Evolutionary conservation across 1,140 invertebrate species (phyloP), one percentile per base, ranked within the genome.

Genomic region (Psix sp.): DNA sequence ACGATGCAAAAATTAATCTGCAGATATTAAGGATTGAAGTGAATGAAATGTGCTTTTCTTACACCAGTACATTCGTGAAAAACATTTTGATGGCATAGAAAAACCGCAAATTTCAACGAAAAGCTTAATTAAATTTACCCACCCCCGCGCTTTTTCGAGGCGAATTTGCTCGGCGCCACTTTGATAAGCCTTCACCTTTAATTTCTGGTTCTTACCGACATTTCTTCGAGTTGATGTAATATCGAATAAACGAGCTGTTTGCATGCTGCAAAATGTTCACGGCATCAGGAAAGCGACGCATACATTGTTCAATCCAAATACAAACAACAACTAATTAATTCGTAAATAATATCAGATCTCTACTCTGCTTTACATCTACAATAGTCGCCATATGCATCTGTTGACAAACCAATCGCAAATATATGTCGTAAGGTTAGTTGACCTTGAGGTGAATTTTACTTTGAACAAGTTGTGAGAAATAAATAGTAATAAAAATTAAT

Each of bases 21-120:
- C 9, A 66, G 51, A 42, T 35, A 56, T 66, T 66, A 66, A 49
- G 57, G 36, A 49, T 66, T 56, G 48, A 57, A 56, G 39, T 36
- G 43, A 57, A 17, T 38, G 26, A 48, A 56, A 5, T 13, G 10
- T 18, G 29, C 29, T 46, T 60, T 60, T 49, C 66, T 70, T 54
- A 60, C 24, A 60, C 54, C 11, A 60, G 38, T 60, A 46, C 11
- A 51, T 46, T 60, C 36, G 49, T 39, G 66, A 60, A 54, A 70
- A 70, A 70, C 54, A 60, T 70, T 70, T 48, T 60, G 52, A 54
- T 48, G 66, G 54, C 42, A 70, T 54, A 70, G 54, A 60, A 70
- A 60, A 70, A 60, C 49, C 66, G 38, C 66, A 35, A 40, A 60
- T 70, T 51, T 46, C 26, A 14, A 14, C 35, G 10, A 35, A 40